Conservation (phyloP, 2,888 invertebrate genomes). For the Sclerodermus sp. region DNA sequence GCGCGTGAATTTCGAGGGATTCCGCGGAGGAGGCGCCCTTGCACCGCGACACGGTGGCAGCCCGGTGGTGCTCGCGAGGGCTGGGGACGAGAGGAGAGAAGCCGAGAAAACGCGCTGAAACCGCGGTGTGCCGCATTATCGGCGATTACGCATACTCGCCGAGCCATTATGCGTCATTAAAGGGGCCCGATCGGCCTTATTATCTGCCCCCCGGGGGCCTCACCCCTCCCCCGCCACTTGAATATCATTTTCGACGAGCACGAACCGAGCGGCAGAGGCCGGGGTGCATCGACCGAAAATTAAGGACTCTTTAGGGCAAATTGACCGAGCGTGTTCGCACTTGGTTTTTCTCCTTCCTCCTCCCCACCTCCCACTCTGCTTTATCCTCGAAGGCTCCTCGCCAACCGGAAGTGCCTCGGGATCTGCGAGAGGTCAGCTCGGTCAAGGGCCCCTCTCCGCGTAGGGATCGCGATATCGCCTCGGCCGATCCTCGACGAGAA, state of each 20-base stretch:
- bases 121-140: constrained; percentile 39
- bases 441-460: no score
- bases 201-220: constrained; percentile 37
- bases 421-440: no score
- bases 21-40: constrained; percentile 9
- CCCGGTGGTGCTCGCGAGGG: constrained; percentile 28
- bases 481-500: no score
- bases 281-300: constrained; percentile 43
- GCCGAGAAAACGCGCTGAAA: constrained; percentile 23
- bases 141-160: constrained; percentile 54
- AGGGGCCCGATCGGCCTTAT: constrained; percentile 52
- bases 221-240: constrained; percentile 20
- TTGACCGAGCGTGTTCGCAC: constrained; percentile 53
- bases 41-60: constrained; percentile 13
- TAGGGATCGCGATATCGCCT: no score
- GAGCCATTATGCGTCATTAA: constrained; percentile 56
- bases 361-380: neutral
- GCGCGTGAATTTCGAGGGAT: neutral
- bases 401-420: no score
- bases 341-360: constrained; percentile 36
- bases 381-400: no score
- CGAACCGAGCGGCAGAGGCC: constrained; percentile 32
- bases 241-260: constrained; percentile 49
- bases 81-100: constrained; percentile 17
- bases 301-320: constrained; percentile 52